phyloP scores from a whole-genome alignment of 2,797 vertebrate species.

The Lophius americanus region DNA sequence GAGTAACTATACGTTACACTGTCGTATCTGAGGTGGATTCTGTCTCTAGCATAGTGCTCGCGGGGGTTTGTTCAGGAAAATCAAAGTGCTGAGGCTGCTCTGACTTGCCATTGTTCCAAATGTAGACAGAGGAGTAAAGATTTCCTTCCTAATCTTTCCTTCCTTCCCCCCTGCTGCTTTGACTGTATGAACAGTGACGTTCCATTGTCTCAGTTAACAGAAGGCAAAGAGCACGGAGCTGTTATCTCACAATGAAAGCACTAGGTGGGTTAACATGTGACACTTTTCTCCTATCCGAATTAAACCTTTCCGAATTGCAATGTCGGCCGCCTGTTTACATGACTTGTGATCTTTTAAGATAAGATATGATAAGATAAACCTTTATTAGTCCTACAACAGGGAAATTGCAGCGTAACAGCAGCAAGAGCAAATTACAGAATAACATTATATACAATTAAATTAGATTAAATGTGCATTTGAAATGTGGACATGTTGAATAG shows the following conservation, averaged over 20 bases:
- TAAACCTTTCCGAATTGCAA: too few relatives aligned
- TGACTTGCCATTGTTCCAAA: constrained; percentile 53
- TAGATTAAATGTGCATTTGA: too few relatives aligned
- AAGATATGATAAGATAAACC: too few relatives aligned
- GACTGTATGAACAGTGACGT: constrained; percentile 39
- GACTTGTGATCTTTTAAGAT: too few relatives aligned
- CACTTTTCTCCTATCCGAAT: too few relatives aligned
- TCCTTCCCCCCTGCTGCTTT: constrained; percentile 57
- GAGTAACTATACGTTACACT: constrained; percentile 7
- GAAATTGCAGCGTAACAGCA: too few relatives aligned
- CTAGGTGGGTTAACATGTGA: too few relatives aligned
- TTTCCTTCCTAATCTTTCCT: constrained; percentile 69
- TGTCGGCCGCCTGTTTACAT: too few relatives aligned
- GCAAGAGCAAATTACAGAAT: too few relatives aligned
- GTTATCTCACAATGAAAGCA: constrained; percentile 61
- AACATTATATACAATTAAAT: too few relatives aligned
- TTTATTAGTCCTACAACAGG: too few relatives aligned
- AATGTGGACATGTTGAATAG: too few relatives aligned
- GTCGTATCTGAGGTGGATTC: constrained; percentile 23
- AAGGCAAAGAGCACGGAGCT: constrained; percentile 53
- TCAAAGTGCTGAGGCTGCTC: constrained; percentile 25
- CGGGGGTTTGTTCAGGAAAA: constrained; percentile 24
- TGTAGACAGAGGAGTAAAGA: constrained; percentile 40
- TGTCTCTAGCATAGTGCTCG: constrained; percentile 16
- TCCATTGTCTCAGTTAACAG: constrained; percentile 73